Evolutionary conservation across 2,888 invertebrate species (phyloP).

Genomic region (Apamea crenata): DNA sequence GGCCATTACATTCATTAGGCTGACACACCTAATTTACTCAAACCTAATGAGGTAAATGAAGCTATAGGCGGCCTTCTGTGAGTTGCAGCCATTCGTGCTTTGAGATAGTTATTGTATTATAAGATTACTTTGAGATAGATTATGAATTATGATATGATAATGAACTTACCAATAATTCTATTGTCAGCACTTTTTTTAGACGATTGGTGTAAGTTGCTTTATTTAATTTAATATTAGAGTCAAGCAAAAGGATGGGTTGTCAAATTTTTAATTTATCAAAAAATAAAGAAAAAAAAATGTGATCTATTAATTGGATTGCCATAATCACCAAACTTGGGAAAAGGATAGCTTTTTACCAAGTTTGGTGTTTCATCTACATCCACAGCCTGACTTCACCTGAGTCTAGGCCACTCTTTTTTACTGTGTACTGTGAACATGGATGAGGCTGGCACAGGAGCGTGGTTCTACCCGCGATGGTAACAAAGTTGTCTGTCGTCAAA

Average conservation of each 20-base stretch:
- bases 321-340: background rate
- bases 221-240: too few relatives aligned
- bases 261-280: too few relatives aligned
- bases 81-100: conserved; percentile 21
- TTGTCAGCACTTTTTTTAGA: background rate
- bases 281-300: too few relatives aligned
- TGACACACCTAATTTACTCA: conserved; percentile 54
- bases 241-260: background rate
- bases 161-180: background rate
- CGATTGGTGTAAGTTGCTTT: too few relatives aligned
- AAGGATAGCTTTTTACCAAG: background rate
- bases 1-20: conserved; percentile 50
- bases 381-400: background rate
- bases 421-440: too few relatives aligned
- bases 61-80: conserved; percentile 37
- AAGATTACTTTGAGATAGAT: background rate
- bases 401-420: background rate
- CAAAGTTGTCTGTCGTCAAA: background rate
- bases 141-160: too few relatives aligned
- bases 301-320: background rate
- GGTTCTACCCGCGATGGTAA: background rate
- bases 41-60: conserved; percentile 55
- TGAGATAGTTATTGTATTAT: conserved; percentile 19
- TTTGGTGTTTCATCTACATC: background rate
- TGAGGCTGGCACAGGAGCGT: too few relatives aligned